These are phyloP conservation scores for Protophormia terraenovae DNA, from an alignment of 2,888 invertebrate species.

Conservation along the genomic window DNA sequence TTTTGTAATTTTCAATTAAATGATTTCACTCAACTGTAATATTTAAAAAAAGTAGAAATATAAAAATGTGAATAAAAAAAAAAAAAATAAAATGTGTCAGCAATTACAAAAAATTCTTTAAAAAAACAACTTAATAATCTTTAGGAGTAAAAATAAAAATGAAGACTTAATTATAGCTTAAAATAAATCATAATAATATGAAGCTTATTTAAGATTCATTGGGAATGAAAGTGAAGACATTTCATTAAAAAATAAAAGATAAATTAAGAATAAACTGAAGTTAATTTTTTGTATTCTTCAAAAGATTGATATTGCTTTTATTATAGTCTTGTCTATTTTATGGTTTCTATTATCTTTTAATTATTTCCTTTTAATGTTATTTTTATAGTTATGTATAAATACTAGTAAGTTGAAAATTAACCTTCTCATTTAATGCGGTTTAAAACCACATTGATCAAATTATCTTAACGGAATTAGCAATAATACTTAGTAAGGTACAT, in stretches of 20 bases:
- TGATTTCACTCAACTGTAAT: constrained; percentile 25
- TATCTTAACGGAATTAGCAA: constrained; percentile 36
- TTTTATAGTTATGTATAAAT: neutral
- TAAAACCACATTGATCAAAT: constrained; percentile 50
- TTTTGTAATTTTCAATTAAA: constrained; percentile 50
- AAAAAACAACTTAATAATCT: no score
- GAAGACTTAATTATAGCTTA: no score
- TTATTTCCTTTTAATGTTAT: constrained; percentile 39
- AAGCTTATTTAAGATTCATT: no score
- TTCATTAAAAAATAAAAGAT: no score
- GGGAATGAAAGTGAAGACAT: no score
- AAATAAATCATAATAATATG: no score
- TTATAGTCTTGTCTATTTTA: constrained; percentile 22
- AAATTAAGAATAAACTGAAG: no score
- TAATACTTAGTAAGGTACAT: neutral
- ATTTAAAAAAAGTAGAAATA: neutral
- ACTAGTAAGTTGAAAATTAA: neutral
- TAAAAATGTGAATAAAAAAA: neutral
- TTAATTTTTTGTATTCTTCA: no score
- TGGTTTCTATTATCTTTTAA: constrained; percentile 51
- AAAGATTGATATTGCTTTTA: neutral
- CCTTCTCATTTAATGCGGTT: constrained; percentile 49
- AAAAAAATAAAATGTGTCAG: constrained; percentile 49
- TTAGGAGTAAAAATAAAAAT: no score
- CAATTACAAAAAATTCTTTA: constrained; percentile 34